phyloP scores from a whole-genome alignment of 2,797 vertebrate species.

The Lagodon rhomboides region DNA sequence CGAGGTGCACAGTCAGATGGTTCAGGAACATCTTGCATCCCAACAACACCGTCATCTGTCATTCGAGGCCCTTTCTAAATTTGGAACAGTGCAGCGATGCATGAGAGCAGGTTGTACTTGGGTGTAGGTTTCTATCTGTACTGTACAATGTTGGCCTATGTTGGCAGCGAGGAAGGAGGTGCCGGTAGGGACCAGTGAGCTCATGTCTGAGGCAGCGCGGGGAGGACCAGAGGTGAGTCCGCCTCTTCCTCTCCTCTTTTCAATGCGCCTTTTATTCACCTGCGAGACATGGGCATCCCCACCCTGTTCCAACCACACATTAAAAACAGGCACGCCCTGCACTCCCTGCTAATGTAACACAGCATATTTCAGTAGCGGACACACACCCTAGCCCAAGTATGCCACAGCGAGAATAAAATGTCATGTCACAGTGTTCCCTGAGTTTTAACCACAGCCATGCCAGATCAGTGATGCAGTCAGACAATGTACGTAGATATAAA shows the following conservation, averaged over 20 bases:
- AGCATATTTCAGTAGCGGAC: conserved; percentile 31
- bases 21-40: conserved; percentile 57
- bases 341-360: conserved; percentile 50
- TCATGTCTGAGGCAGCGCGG: conserved; percentile 60
- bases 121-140: conserved; percentile 38
- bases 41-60: conserved; percentile 41
- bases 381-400: conserved; percentile 57
- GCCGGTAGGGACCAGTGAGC: conserved; percentile 65
- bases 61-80: conserved; percentile 55
- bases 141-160: conserved; percentile 61
- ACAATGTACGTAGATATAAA: neutral
- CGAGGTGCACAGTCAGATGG: conserved; percentile 46
- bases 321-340: conserved; percentile 84
- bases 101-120: conserved; percentile 25
- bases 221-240: conserved; percentile 49
- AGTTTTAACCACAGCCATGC: neutral
- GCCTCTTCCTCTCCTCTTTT: conserved; percentile 68
- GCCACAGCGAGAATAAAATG: conserved; percentile 33
- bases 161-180: conserved; percentile 51
- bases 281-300: conserved; percentile 68
- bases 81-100: conserved; percentile 42
- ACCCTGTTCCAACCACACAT: conserved; percentile 82
- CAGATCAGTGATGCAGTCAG: neutral
- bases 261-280: conserved; percentile 86
- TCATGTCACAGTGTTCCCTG: conserved; percentile 12